Base-by-base conservation (phyloP, 2,797 vertebrate species). In the Leptoclinus maculatus region DNA sequence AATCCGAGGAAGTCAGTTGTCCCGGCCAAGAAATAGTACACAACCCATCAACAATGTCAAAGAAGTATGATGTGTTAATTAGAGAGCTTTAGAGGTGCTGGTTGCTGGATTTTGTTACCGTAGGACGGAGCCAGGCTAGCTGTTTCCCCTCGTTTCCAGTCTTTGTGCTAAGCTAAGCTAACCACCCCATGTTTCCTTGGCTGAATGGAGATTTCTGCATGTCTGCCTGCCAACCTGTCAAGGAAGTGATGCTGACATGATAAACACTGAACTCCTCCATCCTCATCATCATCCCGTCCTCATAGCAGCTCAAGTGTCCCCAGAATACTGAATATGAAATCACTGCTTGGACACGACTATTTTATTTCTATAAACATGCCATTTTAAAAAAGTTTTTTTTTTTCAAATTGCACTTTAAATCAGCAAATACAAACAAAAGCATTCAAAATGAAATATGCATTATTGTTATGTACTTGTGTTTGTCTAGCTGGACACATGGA, bases 91-190 rank as follows among this genome's bases (percentile, higher is more conserved):
- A 23, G 2, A 45, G 39, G 23, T 60, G 34, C 34, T 25, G n/a
- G 19, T 59, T 12, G 19, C 9, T 21, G 56, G 14, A 16, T 27
- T 14, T 27, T 27, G 53, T 16, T 54, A 3, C 7, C 1, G 7
- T 57, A 32, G 27, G 32, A 36, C 19, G 11, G 56, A 34, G 5
- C n/a, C 47, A 25, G 5, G 65, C 45, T 51, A 36, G 29, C 23
- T 38, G n/a, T 68, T 57, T 69, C 53, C 53, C 25, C 19, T 21
- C 6, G 57, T 21, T n/a, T 34, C 29, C 32, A 21, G 34, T 21
- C 27, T 43, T 25, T 49, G 41, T 19, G 41, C 54, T 59, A 59
- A 71, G 43, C 58, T 72, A 63, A 39, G 45, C 69, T 71, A 60
- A 71, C 32, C 0, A 2, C 54, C 19, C 4, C 14, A 3, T 12